phyloP scores from a whole-genome alignment of 2,113 vertebrate genomes.

The Dolichallabes microphthalmus region DNA sequence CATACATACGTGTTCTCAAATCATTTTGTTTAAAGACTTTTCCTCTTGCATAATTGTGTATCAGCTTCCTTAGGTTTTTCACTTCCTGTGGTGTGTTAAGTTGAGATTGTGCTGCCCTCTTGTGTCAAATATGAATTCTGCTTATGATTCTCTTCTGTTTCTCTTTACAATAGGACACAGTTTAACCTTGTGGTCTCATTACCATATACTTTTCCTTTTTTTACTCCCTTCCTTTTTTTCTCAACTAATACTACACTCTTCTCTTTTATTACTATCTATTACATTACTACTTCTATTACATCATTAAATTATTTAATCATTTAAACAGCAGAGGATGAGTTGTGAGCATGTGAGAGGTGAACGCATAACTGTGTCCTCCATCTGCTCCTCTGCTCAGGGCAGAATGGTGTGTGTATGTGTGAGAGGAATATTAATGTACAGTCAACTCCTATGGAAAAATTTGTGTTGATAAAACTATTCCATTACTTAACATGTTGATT shows the following conservation, averaged over 20 bases:
- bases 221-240: no score
- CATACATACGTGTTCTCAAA: background rate
- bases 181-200: background rate
- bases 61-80: background rate
- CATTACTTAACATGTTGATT: no score
- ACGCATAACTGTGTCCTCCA: slow-evolving; percentile 61
- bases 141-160: background rate
- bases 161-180: background rate
- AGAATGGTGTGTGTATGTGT: slow-evolving; percentile 24
- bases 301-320: no score
- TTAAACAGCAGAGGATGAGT: slow-evolving; percentile 24
- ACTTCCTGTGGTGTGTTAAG: background rate
- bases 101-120: slow-evolving; percentile 34
- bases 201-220: background rate
- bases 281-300: no score
- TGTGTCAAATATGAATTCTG: slow-evolving; percentile 19
- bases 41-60: background rate
- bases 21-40: background rate
- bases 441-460: no score
- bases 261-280: background rate
- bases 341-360: slow-evolving; percentile 52
- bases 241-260: background rate
- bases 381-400: slow-evolving; percentile 66
- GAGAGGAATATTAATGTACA: no score
- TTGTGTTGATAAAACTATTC: no score